Evolutionary conservation across 53 echinoderm and acorn worm species (phyloP), one percentile per base, ranked within the genome.

Genomic region (Henricia sp.): DNA sequence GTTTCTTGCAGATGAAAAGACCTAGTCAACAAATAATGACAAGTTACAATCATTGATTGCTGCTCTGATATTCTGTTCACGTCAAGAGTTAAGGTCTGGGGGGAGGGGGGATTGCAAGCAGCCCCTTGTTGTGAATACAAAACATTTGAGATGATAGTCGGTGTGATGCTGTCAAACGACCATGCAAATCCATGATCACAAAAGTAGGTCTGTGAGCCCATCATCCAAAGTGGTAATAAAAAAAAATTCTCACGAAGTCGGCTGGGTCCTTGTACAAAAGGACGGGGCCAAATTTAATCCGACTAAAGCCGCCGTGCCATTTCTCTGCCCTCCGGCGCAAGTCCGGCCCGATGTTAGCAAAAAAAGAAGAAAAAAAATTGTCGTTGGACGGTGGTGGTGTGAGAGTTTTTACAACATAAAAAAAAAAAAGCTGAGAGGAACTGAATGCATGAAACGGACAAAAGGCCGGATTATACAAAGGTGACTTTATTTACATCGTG

Each of bases 201-300:
- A 76, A 58, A 42, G 57, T 42, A 38, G 11, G 43, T 41, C 39
- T 33, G 26, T 17, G 28, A 40, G 29, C 12, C 59, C 42, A 28
- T 16, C n/a, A 14, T 28, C 46, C 11, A 3, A 70, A 70, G 70
- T 70, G 29, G 70, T 48, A 44, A n/a, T n/a, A n/a, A n/a, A n/a
- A n/a, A n/a, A n/a, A 70, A 70, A 27, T 29, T 25, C 54, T 39
- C 40, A 25, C 57, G 29, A 58, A 57, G 17, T 27, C 59, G 1
- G 55, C 55, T 17, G 35, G 1, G 16, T 21, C 12, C 28, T 55
- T 40, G 43, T 39, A 58, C 59, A 76, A 76, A 46, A 76, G 57
- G 40, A 76, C 76, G 41, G 76, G 39, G 41, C 58, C 42, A 58
- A 58, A 76, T 76, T 27, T 76, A 76, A 57, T 76, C 59, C 42